Conservation (phyloP, 2,797 vertebrate species). For the Aulostomus chinensis region DNA sequence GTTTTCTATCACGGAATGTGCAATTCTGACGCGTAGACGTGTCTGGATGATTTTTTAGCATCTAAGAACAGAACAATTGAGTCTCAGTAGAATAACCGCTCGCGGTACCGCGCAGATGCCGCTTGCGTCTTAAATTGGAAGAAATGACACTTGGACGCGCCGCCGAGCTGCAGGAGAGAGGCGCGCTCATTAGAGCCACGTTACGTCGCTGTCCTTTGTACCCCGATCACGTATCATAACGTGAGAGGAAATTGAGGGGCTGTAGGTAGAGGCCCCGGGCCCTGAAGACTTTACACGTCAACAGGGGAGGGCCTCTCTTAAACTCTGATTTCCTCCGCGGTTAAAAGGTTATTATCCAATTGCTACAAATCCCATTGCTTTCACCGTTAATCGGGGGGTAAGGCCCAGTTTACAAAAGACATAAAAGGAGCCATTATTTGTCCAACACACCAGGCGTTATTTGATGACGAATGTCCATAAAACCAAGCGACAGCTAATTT, state of each 20-base stretch:
- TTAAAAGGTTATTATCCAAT: constrained; percentile 63
- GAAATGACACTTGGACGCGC: too few species aligned
- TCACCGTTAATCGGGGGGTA: constrained; percentile 33
- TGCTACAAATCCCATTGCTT: constrained; percentile 50
- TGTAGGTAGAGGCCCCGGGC: constrained; percentile 57
- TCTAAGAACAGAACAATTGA: too few species aligned
- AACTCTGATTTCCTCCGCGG: constrained; percentile 69
- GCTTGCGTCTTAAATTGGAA: too few species aligned
- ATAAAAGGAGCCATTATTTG: constrained; percentile 32
- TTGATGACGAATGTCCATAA: constrained; percentile 22
- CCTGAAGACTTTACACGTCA: constrained; percentile 47
- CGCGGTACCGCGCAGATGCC: too few species aligned
- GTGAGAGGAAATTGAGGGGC: constrained; percentile 55
- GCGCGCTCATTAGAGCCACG: constrained; percentile 26
- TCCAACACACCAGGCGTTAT: constrained; percentile 22
- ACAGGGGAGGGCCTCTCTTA: constrained; percentile 54
- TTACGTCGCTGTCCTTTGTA: constrained; percentile 49
- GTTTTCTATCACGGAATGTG: too few species aligned
- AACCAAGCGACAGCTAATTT: background rate
- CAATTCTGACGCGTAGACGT: too few species aligned
- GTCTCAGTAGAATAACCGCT: too few species aligned
- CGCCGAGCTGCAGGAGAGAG: background rate
- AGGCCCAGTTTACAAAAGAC: constrained; percentile 41
- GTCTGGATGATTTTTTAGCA: too few species aligned
- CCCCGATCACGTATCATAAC: constrained; percentile 58